Evolutionary conservation across 2,113 vertebrate species (phyloP), one percentile per base, ranked within the genome.

Genomic region (Pygoscelis adeliae): DNA sequence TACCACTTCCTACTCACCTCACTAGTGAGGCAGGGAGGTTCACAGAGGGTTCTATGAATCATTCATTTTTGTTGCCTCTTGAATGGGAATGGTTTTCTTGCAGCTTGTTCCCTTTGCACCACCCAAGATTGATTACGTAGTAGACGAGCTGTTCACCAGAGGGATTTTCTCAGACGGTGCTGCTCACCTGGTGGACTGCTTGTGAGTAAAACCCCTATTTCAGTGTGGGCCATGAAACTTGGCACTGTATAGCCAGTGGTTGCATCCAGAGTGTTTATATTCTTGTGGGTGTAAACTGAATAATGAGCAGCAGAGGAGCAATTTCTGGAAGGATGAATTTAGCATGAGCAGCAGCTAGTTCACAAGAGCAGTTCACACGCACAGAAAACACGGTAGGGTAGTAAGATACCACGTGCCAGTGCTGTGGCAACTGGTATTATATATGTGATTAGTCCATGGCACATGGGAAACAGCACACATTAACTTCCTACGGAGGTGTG

Each of bases 21-120:
- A 12, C 32, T 50, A 14, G 40, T 20, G 49, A 59, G 61, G 34
- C 62, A 83, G 29, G 13, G 10, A 29, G 40, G 49, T 47, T 80
- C 63, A 18, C 38, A 56, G 29, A 38, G 22, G n/a, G 17, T 29
- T 90, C 56, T 83, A 6, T 13, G 52, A 80, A 27, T 27, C 44
- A 1, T 40, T 52, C 49, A 5, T 67, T n/a, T 55, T 56, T n/a
- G 20, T 34, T 78, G 29, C 42, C 55, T 83, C 52, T 85, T 77
- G 42, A 69, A 61, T 6, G 4, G 30, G 22, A 32, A 47, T 71
- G 81, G 16, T 91, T 84, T 65, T 81, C 56, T 76, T 86, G 67
- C 95, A 99, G 99, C 92, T 99, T 58, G 90, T 99, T 82, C 98
- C 99, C 9, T 99, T 99, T 97, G 83, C 77, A 38, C 98, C 95